Base-by-base conservation (phyloP, 2,113 vertebrate species). In the Gymnorhina tibicen region DNA sequence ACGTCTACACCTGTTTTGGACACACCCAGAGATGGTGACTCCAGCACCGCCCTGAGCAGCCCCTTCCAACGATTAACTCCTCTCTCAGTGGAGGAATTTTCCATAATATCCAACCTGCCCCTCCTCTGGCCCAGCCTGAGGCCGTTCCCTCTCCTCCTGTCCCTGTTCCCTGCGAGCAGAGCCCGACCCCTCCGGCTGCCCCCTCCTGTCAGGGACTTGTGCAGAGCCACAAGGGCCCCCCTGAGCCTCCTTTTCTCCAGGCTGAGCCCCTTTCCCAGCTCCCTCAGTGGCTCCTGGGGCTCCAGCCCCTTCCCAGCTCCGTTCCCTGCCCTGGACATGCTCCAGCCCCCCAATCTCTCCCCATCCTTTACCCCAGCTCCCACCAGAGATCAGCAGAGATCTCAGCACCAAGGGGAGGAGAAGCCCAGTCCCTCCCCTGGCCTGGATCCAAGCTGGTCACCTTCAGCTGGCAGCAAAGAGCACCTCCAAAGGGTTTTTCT, bases 281-380 rank as follows among this genome's bases (percentile, higher is more conserved):
- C 74, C 74, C 73, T 39, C 83, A 72, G 53, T 30, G 21, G 30
- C 19, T 32, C 52, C n/a, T n/a, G n/a, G n/a, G n/a, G n/a, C n/a
- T 53, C 47, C 58, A 66, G n/a, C 1, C 69, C 69, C n/a, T 41
- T 27, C 30, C 62, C 46, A 50, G 16, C 26, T 22, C 52, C 1
- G 0, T 23, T 78, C 63, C 27, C 46, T 78, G 1, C 33, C 16
- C 55, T 60, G 55, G 15, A 33, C 11, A 0, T 0, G 0, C 56
- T 47, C 56, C 68, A 81, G 42, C 22, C 59, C 59, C 50, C 73
- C 59, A 11, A 0, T n/a, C 19, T 53, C 37, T 66, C 59, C 52
- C 14, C 46, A 39, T 12, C 12, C 68, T 28, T 11, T 24, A 9
- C 16, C 73, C 62, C 53, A 60, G 1, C 47, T 41, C 42, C 7